These are phyloP conservation scores for Leptodactylus fuscus DNA, from an alignment of 2,113 vertebrate species.

Conservation along the genomic window DNA sequence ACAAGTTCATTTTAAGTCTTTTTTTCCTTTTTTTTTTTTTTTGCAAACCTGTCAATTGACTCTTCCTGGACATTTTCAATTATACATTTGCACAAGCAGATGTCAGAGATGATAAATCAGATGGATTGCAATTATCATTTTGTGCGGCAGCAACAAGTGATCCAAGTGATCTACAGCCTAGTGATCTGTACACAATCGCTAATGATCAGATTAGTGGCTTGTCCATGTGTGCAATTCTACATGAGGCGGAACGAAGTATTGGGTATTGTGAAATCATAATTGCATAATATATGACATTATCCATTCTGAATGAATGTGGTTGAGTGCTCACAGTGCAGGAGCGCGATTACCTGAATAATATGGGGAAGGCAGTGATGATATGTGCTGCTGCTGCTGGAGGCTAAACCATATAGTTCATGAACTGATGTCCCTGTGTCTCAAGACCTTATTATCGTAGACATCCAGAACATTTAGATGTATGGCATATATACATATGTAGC, in stretches of 20 bases:
- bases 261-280: background rate
- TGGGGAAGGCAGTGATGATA: too few relatives aligned
- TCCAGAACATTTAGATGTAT: too few relatives aligned
- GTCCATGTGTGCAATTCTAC: background rate
- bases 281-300: too few relatives aligned
- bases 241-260: background rate
- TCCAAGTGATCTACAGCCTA: background rate
- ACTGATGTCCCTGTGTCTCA: too few relatives aligned
- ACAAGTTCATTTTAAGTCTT: slow-evolving; percentile 1
- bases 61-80: background rate
- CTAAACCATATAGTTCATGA: too few relatives aligned
- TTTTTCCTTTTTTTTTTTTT: background rate
- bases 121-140: background rate
- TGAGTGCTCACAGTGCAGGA: too few relatives aligned
- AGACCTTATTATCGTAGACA: too few relatives aligned
- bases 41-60: background rate
- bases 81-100: background rate
- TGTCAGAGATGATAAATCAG: background rate
- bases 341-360: too few relatives aligned
- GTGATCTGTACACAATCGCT: background rate
- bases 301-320: too few relatives aligned
- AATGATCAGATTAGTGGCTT: background rate
- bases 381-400: too few relatives aligned
- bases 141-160: background rate
- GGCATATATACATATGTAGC: too few relatives aligned